A percentile compares a stretch with the other conserved stretches of the same genome.
These are phyloP conservation scores for Pseudomugil gertrudae DNA, from an alignment of 2,797 vertebrate species.

Conservation along the genomic window DNA sequence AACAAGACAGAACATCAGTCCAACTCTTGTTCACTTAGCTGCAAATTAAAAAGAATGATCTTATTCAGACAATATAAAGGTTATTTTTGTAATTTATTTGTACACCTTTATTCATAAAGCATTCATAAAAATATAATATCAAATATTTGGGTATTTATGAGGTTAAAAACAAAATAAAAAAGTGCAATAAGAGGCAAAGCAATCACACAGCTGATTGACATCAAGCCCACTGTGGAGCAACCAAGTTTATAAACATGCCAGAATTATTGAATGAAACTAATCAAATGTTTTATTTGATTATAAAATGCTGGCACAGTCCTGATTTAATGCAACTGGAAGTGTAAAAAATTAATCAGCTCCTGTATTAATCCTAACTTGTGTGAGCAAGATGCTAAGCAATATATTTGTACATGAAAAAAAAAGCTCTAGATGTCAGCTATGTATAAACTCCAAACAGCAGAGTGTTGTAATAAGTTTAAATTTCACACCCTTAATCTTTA, in stretches of 20 bases:
- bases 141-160: not conserved
- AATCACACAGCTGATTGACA: not conserved
- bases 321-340: not conserved
- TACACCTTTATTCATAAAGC: slow-evolving; percentile 29
- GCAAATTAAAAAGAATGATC: not conserved
- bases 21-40: not conserved
- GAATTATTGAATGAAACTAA: not conserved
- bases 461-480: not conserved
- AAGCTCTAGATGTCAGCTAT: not conserved
- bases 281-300: not conserved
- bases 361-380: slow-evolving; percentile 2
- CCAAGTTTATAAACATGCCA: not conserved
- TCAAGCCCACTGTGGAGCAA: not conserved
- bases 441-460: slow-evolving; percentile 1
- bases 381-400: slow-evolving; percentile 11
- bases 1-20: not conserved
- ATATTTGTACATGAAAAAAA: slow-evolving; percentile 1
- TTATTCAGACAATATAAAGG: not conserved
- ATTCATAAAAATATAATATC: slow-evolving; percentile 3
- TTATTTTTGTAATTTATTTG: not conserved
- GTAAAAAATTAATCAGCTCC: not conserved
- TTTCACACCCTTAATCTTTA: slow-evolving; percentile 14
- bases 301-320: not conserved
- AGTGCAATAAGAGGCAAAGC: slow-evolving; percentile 4
- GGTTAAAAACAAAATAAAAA: not conserved